Conservation (phyloP, 2,113 vertebrate species). For the Ochotona princeps region DNA sequence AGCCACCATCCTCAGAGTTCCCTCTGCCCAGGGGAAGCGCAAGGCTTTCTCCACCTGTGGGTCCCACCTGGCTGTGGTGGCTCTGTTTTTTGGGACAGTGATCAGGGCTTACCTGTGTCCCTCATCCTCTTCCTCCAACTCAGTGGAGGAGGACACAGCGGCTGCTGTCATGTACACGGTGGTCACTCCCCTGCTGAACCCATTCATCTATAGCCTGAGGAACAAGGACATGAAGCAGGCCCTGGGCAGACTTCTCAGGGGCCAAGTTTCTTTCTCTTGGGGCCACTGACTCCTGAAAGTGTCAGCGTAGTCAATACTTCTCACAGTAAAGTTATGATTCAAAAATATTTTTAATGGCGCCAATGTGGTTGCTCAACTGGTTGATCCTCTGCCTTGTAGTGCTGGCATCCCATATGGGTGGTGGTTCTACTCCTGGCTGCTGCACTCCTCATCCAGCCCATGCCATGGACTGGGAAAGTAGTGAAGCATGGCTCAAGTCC, state of each 20-base stretch:
- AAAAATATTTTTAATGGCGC: too few species aligned
- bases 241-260: conserved; percentile 43
- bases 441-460: too few species aligned
- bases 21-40: conserved; percentile 56
- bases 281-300: neutral
- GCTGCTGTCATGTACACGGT: conserved; percentile 67
- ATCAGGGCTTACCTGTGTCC: conserved; percentile 71
- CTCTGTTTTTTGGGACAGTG: conserved; percentile 72
- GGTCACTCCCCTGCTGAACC: conserved; percentile 65
- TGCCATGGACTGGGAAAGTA: too few species aligned
- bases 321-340: too few species aligned
- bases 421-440: too few species aligned
- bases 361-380: too few species aligned
- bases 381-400: too few species aligned
- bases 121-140: conserved; percentile 4
- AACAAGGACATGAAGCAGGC: conserved; percentile 70
- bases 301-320: too few species aligned
- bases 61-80: conserved; percentile 67
- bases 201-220: conserved; percentile 68
- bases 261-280: neutral
- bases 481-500: too few species aligned
- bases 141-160: conserved; percentile 30
- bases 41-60: conserved; percentile 74
- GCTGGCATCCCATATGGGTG: too few species aligned
- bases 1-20: conserved; percentile 55